Conservation (phyloP, 2,797 vertebrate species). For the Eulemur mongoz region DNA sequence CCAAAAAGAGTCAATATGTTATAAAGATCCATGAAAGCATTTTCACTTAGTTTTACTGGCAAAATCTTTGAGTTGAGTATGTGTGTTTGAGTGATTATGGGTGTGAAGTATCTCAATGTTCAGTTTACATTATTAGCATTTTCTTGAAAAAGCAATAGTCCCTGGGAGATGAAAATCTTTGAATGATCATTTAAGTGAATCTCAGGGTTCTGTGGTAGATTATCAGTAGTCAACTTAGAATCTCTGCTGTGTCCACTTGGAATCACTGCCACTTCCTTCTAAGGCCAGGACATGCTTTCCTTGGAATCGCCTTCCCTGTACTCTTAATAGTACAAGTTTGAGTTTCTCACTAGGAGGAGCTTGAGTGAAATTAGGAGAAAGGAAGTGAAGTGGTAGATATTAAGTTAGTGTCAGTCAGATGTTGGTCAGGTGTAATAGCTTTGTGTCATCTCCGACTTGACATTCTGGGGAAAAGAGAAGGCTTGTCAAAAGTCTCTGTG, state of each 20-base stretch:
- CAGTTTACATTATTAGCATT: background rate
- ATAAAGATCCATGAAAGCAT: background rate
- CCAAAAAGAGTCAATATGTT: background rate
- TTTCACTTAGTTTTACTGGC: background rate
- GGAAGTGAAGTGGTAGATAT: background rate
- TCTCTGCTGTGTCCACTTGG: background rate
- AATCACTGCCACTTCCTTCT: background rate
- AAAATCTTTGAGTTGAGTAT: background rate
- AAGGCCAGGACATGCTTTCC: background rate
- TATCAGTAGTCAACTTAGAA: background rate
- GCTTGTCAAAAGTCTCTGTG: background rate
- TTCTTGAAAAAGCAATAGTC: background rate
- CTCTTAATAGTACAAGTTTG: background rate
- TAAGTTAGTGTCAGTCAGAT: background rate
- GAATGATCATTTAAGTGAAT: background rate
- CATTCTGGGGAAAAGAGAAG: background rate
- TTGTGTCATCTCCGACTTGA: background rate
- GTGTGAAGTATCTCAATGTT: background rate
- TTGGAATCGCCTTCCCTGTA: background rate
- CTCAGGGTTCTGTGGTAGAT: background rate
- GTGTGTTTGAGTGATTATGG: background rate
- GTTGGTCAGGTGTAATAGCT: fast-evolving
- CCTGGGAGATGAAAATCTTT: background rate
- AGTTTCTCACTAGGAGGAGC: background rate
- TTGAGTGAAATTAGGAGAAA: background rate